Evolutionary conservation across 2,888 invertebrate species (phyloP).

Genomic region (Leucoptera coffeella): DNA sequence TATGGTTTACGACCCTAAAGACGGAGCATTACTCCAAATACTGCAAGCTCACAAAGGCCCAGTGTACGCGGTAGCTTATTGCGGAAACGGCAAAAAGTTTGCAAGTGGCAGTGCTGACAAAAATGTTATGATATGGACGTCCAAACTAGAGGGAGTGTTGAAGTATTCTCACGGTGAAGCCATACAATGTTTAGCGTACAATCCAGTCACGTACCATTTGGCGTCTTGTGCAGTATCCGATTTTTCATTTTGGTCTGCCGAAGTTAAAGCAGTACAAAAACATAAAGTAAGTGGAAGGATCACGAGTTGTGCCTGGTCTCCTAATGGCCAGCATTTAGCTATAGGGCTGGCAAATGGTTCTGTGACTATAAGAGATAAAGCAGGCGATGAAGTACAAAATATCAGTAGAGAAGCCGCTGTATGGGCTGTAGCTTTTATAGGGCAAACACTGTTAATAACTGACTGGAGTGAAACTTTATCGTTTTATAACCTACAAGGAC

Average conservation of each 20-base stretch:
- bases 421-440: conserved; percentile 88
- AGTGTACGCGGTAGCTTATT: conserved; percentile 88
- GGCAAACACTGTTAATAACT: conserved; percentile 70
- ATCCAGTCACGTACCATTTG: conserved; percentile 85
- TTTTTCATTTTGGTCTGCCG: conserved; percentile 94
- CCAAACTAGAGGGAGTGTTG: conserved; percentile 88
- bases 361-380: conserved; percentile 87
- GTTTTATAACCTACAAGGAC: conserved; percentile 84
- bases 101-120: conserved; percentile 97
- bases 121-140: conserved; percentile 96
- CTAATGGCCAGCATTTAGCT: conserved; percentile 89
- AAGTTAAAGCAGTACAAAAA: conserved; percentile 95
- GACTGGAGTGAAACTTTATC: conserved; percentile 91
- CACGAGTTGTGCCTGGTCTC: conserved; percentile 92
- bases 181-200: conserved; percentile 91
- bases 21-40: conserved; percentile 86
- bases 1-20: conserved; percentile 89
- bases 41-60: conserved; percentile 94
- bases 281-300: conserved; percentile 76
- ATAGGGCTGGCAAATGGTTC: conserved; percentile 83
- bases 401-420: conserved; percentile 77
- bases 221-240: conserved; percentile 91
- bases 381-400: conserved; percentile 85
- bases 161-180: conserved; percentile 98
- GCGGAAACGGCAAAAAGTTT: conserved; percentile 91